phyloP scores from a whole-genome alignment of 2,888 invertebrate species.

The Cylloceria caligata region DNA sequence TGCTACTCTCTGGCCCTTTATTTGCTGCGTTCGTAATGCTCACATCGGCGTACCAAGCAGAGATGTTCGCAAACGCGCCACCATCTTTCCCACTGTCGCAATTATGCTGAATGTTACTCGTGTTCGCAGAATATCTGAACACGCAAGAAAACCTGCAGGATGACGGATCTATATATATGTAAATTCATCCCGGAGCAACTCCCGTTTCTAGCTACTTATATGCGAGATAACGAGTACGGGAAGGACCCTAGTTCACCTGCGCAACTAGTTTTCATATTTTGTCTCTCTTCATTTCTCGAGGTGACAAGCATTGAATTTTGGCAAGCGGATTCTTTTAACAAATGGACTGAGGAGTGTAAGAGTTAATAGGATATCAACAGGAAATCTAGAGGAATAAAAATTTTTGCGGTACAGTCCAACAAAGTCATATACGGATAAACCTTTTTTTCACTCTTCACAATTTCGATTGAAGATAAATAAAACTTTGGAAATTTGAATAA shows the following conservation, averaged over 20 bases:
- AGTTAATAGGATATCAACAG: neutral
- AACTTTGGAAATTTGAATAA: neutral
- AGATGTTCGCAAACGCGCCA: neutral
- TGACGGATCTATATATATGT: conserved; percentile 46
- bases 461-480: too few relatives aligned
- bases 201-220: conserved; percentile 1
- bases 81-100: conserved; percentile 11
- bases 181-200: conserved; percentile 15
- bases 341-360: neutral
- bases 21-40: conserved; percentile 18
- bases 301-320: conserved; percentile 19
- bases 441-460: neutral
- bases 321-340: conserved; percentile 1
- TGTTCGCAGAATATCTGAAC: conserved; percentile 47
- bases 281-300: conserved; percentile 72
- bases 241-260: conserved; percentile 77
- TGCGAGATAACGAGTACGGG: conserved; percentile 40
- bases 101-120: conserved; percentile 13
- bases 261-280: conserved; percentile 81
- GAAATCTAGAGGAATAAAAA: neutral
- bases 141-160: conserved; percentile 65
- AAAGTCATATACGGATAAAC: neutral
- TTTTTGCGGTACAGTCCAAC: neutral
- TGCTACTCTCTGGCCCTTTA: conserved; percentile 7
- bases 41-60: conserved; percentile 10